Base-by-base conservation (phyloP, 2,888 invertebrate genomes). In the Petrophora chlorosata region DNA sequence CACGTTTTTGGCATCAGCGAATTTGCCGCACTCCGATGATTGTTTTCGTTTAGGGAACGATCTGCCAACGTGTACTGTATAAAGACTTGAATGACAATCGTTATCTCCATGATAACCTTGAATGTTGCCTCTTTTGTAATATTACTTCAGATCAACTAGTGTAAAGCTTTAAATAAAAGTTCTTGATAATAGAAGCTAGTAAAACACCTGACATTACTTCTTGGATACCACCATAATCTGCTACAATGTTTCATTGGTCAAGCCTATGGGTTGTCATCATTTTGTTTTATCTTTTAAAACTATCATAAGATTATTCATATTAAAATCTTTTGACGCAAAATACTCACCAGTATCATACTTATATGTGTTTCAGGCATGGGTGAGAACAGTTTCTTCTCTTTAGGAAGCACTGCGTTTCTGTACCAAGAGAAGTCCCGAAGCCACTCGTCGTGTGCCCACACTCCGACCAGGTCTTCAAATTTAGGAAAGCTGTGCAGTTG, bases 1-100 rank as follows among this genome's bases (percentile, higher is more conserved):
- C 89, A 90, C 89, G 89, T 88, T 85, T 86, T 84, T 79, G 82
- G 77, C 80, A 82, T 88, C 89, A 89, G 89, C 89, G 78, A 79
- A 45, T 51, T 52, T 45, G 54, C 78, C 78, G 82, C 81, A 78
- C 73, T 74, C 75, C 76, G 73, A 70, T 81, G 73, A 79, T 80
- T 76, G 75, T 77, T 74, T 74, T 77, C 70, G 55, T 69, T 73
- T 68, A 65, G 67, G 71, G 65, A 72, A 72, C 67, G 61, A 71
- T 72, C 67, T 65, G 61, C 51, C 59, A 60, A 59, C 59, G 56
- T 61, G 51, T 62, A 39, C 33, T 41, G 34, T 47, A 45, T 51
- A 30, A 28, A 23, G 30, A n/a, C 23, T 14, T 47, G 40, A 40
- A 47, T 47, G 40, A 25, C 41, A 57, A 59, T 52, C 26, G 40